Percentiles rank a stretch among this genome's conserved stretches.
Conservation (phyloP, 2,797 vertebrate species). For the Rhabdophis nuchalis region DNA sequence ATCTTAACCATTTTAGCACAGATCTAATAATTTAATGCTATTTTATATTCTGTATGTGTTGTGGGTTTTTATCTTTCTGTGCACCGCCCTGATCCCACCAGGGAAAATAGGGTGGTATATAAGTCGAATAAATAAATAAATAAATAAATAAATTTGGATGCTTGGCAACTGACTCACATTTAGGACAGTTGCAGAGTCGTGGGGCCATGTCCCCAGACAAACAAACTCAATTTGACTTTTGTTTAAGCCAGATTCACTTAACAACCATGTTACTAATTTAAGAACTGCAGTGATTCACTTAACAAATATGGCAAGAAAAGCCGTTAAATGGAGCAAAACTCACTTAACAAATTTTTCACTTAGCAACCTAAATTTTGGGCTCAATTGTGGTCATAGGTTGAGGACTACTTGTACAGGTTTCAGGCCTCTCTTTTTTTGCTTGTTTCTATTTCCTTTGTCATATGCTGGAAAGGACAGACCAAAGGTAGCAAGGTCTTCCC, state of each 20-base stretch:
- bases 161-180: background rate
- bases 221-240: background rate
- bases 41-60: too few species aligned
- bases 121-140: too few species aligned
- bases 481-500: background rate
- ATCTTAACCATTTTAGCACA: too few species aligned
- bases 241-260: background rate
- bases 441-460: background rate
- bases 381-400: background rate
- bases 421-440: background rate
- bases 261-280: background rate
- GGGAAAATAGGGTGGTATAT: too few species aligned
- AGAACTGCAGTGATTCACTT: background rate
- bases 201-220: background rate
- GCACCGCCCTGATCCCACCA: too few species aligned
- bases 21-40: too few species aligned
- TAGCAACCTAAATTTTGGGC: background rate
- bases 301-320: background rate
- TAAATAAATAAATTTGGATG: too few species aligned
- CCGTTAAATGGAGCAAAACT: background rate
- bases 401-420: background rate
- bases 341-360: background rate
- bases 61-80: too few species aligned
- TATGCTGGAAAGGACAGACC: background rate
- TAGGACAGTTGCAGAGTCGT: background rate